Evolutionary conservation across 2,113 vertebrate genomes (phyloP).

Genomic region (Anser brachyrhynchus): DNA sequence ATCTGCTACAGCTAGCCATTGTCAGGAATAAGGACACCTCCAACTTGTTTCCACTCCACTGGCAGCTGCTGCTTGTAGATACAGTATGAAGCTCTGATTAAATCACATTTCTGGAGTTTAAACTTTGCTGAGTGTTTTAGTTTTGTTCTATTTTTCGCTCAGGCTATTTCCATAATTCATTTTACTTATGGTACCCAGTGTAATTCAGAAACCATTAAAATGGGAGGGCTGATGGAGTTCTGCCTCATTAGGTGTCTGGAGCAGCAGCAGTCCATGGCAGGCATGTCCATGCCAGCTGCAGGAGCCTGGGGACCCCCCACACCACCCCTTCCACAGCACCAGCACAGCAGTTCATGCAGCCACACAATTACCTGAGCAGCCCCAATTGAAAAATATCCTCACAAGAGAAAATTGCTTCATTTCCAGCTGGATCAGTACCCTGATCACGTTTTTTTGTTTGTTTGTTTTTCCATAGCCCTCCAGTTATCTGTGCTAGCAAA

Average conservation of each 20-base stretch:
- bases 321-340: rapidly evolving
- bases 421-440: neutral
- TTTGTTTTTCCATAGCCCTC: neutral
- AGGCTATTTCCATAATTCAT: conserved; percentile 1
- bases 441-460: neutral
- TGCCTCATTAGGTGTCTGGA: conserved; percentile 22
- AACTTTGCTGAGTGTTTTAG: conserved; percentile 1
- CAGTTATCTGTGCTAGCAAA: neutral
- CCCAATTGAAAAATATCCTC: neutral
- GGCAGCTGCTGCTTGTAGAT: neutral
- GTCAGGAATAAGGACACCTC: neutral
- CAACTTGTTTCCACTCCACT: neutral
- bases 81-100: neutral
- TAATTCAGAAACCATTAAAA: conserved; percentile 1
- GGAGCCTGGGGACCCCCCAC: neutral
- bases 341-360: neutral
- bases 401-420: neutral
- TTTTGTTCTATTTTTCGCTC: neutral
- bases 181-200: neutral
- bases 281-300: neutral
- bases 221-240: neutral
- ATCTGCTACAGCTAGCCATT: neutral
- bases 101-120: neutral
- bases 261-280: rapidly evolving
- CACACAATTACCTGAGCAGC: neutral